These are phyloP conservation scores for Montipora efflorescens DNA, from an alignment of 64 coral and sea anemone species.

Conservation along the genomic window DNA sequence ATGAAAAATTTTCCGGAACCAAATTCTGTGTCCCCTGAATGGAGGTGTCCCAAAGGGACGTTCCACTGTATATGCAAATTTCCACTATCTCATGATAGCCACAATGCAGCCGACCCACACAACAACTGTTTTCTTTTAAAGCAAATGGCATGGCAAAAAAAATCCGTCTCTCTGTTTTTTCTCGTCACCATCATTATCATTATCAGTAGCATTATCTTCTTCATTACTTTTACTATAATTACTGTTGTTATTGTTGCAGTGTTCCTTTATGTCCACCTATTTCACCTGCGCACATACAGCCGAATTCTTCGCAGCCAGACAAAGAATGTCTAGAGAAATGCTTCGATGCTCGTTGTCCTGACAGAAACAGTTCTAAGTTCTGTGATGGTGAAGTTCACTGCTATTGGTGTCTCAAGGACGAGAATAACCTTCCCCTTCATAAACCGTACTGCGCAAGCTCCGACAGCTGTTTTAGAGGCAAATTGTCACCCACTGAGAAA, in stretches of 20 bases:
- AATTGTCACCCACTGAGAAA: background rate
- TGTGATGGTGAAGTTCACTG: slow-evolving; percentile 39
- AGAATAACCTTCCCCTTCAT: background rate
- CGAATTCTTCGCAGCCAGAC: background rate
- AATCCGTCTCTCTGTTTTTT: too few relatives aligned
- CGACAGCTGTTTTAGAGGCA: slow-evolving; percentile 27
- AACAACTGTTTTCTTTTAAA: too few relatives aligned
- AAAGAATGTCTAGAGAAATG: background rate
- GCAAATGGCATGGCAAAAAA: background rate
- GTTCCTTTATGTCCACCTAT: slow-evolving; percentile 7
- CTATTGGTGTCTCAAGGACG: slow-evolving; percentile 38
- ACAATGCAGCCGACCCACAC: too few relatives aligned
- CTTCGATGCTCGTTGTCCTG: background rate
- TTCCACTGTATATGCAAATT: too few relatives aligned
- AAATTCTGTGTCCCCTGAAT: too few relatives aligned
- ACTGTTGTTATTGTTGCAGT: background rate
- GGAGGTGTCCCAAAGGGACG: too few relatives aligned
- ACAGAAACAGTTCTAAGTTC: slow-evolving; percentile 5
- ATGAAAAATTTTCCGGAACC: too few relatives aligned
- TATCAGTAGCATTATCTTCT: too few relatives aligned
- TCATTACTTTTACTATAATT: too few relatives aligned
- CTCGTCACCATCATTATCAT: too few relatives aligned
- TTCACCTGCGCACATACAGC: background rate
- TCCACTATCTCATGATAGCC: too few relatives aligned
- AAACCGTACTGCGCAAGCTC: slow-evolving; percentile 26